Conservation (phyloP, 2,113 vertebrate species). For the Suricata suricatta region DNA sequence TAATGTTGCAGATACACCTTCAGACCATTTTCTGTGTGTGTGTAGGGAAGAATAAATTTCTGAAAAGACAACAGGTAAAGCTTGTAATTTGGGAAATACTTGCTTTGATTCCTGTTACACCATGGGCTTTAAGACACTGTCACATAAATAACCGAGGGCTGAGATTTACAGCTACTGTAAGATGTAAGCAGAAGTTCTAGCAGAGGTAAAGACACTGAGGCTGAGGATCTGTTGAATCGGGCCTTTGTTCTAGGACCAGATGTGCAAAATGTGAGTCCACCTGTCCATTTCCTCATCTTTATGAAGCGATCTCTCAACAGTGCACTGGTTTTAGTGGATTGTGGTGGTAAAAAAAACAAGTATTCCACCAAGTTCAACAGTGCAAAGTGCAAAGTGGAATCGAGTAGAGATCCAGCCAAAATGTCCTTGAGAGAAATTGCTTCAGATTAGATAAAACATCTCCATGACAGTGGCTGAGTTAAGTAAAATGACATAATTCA, state of each 20-base stretch:
- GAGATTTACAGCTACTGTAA: not conserved
- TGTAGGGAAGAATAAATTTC: not conserved
- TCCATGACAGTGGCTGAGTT: not conserved
- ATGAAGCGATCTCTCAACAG: not conserved
- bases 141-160: not conserved
- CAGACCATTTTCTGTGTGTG: not conserved
- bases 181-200: not conserved
- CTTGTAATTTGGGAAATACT: not conserved
- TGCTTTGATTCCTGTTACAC: not conserved
- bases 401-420: not conserved
- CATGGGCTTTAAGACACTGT: not conserved
- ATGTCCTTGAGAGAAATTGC: not conserved
- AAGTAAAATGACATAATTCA: not conserved
- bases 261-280: not conserved
- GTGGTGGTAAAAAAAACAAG: not conserved
- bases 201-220: not conserved
- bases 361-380: not conserved
- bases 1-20: not conserved
- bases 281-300: not conserved
- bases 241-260: constrained; percentile 52
- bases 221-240: not conserved
- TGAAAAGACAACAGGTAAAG: constrained; percentile 2
- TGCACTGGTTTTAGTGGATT: not conserved
- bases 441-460: not conserved
- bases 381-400: not conserved